Base-by-base conservation (phyloP, 2,888 invertebrate species). In the Synanthedon myopaeformis region DNA sequence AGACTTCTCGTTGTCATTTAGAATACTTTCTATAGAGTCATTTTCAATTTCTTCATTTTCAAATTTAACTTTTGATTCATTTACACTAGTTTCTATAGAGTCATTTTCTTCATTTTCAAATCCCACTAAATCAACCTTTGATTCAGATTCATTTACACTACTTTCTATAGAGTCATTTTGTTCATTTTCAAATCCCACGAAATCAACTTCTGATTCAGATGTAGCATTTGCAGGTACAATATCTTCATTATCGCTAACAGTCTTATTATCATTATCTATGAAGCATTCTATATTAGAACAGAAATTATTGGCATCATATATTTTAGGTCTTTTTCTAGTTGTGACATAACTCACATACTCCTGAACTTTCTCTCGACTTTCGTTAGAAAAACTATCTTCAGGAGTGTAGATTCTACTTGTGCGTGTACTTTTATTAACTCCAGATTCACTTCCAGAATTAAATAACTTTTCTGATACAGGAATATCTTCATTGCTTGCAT, bases 321-420 rank as follows among this genome's bases (percentile, higher is more conserved):
- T 64, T 2, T 68, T 70, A 67, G 79, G 78, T 56, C 74, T 69
- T 65, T 74, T 74, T 69, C 86, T 77, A 42, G 79, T 85, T 52
- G 82, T 86, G 3, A 87, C 82, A 73, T 82, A 87, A 66, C 78
- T 81, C 6, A 76, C 57, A 58, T 63, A 71, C 61, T 74, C 72
- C 56, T 74, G 70, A 52, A 61, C 57, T 49, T 58, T 56, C 49
- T 41, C 53, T 51, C 13, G 6, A 45, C 45, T 45, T 3, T 45
- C 45, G 23, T 53, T 53, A 14, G 55, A 55, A 45, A 52, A 55
- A 11, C 53, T 12, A 42, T 55, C 52, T 23, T 53, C 55, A 51
- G n/a, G 49, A 3, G 45, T 45, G 19, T 42, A 14, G 42, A 51
- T 17, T 14, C 50, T 54, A 52, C 61, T 57, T 53, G 45, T 13